These are phyloP conservation scores for Caenorhabditis sp. DNA, from an alignment of 2,888 invertebrate genomes.

Conservation along the genomic window DNA sequence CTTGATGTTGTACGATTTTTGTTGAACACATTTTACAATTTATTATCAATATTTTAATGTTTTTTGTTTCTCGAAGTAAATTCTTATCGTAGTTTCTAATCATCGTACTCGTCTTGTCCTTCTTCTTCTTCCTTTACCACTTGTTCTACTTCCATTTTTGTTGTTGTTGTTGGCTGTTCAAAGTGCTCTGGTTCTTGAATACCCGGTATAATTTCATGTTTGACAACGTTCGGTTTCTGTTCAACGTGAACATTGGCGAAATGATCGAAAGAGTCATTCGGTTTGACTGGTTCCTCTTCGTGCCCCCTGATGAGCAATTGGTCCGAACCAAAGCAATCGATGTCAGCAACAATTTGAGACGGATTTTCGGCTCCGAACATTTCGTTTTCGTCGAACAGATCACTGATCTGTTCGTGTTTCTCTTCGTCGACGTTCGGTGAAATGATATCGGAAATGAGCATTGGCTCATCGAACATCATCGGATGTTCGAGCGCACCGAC, in stretches of 20 bases:
- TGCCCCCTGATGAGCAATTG: too few relatives aligned
- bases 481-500: not conserved
- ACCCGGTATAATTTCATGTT: not conserved
- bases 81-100: not conserved
- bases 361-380: too few relatives aligned
- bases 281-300: too few relatives aligned
- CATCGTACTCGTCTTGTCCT: not conserved
- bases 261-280: too few relatives aligned
- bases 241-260: too few relatives aligned
- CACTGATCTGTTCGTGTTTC: too few relatives aligned
- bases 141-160: not conserved
- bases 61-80: not conserved
- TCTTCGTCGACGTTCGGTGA: too few relatives aligned
- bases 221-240: too few relatives aligned
- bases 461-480: not conserved
- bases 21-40: not conserved
- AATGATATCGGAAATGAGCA: too few relatives aligned
- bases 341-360: too few relatives aligned
- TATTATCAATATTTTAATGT: not conserved
- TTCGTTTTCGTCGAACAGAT: too few relatives aligned
- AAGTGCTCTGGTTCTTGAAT: not conserved
- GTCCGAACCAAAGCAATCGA: too few relatives aligned
- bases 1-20: not conserved
- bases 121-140: not conserved
- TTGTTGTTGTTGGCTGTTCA: not conserved